These are phyloP conservation scores for Gibbula magus DNA, from an alignment of 2,888 invertebrate species.

Conservation along the genomic window DNA sequence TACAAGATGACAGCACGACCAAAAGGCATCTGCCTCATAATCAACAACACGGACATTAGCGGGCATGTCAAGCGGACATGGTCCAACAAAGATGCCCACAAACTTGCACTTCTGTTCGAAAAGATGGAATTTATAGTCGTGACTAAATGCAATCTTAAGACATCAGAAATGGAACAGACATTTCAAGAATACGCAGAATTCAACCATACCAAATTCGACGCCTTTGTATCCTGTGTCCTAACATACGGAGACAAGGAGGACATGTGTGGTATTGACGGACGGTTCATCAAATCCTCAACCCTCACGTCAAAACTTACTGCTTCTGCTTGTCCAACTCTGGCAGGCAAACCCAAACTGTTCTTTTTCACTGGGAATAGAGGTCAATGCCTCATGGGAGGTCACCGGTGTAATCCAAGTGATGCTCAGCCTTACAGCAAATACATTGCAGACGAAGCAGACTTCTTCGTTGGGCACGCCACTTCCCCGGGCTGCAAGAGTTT, in stretches of 20 bases:
- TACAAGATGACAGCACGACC: slow-evolving; percentile 4
- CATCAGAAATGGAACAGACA: neutral
- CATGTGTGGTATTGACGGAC: neutral
- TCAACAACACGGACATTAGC: neutral
- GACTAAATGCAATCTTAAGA: neutral
- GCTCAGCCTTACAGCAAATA: no score
- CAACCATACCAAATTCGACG: neutral
- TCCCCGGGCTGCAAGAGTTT: neutral
- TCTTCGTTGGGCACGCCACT: neutral
- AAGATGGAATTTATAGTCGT: neutral
- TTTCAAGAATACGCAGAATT: neutral
- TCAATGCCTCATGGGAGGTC: neutral
- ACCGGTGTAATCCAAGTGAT: no score
- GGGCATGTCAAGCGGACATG: no score
- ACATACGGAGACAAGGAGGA: neutral
- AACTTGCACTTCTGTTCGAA: neutral
- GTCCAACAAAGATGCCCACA: neutral
- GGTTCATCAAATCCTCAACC: neutral
- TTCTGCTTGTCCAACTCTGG: neutral
- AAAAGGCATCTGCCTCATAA: neutral
- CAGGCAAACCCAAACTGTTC: slow-evolving; percentile 16
- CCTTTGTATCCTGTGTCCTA: neutral
- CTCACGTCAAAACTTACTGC: neutral
- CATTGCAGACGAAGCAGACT: neutral
- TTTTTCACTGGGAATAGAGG: neutral